phyloP scores from a whole-genome alignment of 2,113 vertebrate genomes.

The Ptychochromis oligacanthus region DNA sequence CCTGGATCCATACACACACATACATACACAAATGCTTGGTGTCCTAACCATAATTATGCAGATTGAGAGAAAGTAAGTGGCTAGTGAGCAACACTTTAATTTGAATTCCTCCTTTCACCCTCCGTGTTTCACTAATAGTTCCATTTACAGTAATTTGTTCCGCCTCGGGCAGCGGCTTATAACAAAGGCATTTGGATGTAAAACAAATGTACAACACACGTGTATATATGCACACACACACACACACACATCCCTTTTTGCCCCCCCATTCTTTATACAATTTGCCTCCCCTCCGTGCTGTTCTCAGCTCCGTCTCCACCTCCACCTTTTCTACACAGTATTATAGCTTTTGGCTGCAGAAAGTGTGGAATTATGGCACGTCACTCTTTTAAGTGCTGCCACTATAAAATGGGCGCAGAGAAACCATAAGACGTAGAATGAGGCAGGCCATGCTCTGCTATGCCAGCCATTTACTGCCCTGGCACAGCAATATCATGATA shows the following conservation, averaged over 20 bases:
- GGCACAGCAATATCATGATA: conserved; percentile 37
- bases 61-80: conserved; percentile 56
- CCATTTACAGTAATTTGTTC: conserved; percentile 76
- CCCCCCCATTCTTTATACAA: conserved; percentile 8
- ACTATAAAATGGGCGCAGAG: conserved; percentile 56
- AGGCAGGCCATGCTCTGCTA: conserved; percentile 38
- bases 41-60: conserved; percentile 65
- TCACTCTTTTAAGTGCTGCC: conserved; percentile 65
- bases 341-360: conserved; percentile 57
- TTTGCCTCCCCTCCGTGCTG: neutral
- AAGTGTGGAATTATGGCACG: conserved; percentile 57
- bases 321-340: conserved; percentile 11
- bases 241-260: neutral
- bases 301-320: neutral
- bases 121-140: conserved; percentile 67
- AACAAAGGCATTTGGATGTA: conserved; percentile 64
- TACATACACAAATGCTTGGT: conserved; percentile 16
- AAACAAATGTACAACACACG: conserved; percentile 61
- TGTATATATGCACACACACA: neutral
- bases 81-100: conserved; percentile 59
- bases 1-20: neutral
- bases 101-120: conserved; percentile 67
- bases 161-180: conserved; percentile 61
- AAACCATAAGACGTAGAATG: conserved; percentile 60
- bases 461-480: conserved; percentile 60